Evolutionary conservation across 2,113 vertebrate species (phyloP).

Genomic region (Pyxicephalus adspersus): DNA sequence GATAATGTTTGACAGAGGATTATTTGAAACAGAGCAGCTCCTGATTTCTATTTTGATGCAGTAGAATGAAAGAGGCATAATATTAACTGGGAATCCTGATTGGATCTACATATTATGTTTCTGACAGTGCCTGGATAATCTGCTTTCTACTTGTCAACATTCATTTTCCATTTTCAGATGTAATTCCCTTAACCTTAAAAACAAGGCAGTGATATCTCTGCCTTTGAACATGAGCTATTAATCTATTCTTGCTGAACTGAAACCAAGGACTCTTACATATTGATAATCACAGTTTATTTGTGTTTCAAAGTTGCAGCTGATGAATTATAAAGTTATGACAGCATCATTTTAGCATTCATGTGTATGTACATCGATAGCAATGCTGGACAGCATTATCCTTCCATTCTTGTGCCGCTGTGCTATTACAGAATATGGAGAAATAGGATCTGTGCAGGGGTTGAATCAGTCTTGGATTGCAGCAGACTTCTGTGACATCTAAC

Average conservation of each 20-base stretch:
- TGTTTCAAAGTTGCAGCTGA: background rate
- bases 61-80: conserved; percentile 6
- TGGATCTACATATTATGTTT: conserved; percentile 5
- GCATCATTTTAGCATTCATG: background rate
- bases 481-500: too few relatives aligned
- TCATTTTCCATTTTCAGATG: conserved; percentile 17
- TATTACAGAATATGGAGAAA: too few relatives aligned
- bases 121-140: conserved; percentile 14
- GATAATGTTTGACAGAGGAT: conserved; percentile 2
- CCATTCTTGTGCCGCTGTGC: too few relatives aligned
- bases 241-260: background rate
- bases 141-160: conserved; percentile 22
- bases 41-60: background rate
- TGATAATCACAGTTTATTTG: conserved; percentile 1
- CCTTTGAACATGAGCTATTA: conserved; percentile 24
- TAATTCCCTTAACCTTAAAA: background rate
- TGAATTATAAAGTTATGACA: background rate
- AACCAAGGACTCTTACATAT: conserved; percentile 1
- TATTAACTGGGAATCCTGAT: conserved; percentile 25
- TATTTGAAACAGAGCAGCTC: background rate
- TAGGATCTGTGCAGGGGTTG: too few relatives aligned
- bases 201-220: conserved; percentile 6
- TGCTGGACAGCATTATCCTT: too few relatives aligned
- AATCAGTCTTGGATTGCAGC: too few relatives aligned
- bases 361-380: too few relatives aligned